Evolutionary conservation across 2,113 vertebrate genomes (phyloP), one percentile per base, ranked within the genome.

Genomic region (Tachuris rubrigastra): DNA sequence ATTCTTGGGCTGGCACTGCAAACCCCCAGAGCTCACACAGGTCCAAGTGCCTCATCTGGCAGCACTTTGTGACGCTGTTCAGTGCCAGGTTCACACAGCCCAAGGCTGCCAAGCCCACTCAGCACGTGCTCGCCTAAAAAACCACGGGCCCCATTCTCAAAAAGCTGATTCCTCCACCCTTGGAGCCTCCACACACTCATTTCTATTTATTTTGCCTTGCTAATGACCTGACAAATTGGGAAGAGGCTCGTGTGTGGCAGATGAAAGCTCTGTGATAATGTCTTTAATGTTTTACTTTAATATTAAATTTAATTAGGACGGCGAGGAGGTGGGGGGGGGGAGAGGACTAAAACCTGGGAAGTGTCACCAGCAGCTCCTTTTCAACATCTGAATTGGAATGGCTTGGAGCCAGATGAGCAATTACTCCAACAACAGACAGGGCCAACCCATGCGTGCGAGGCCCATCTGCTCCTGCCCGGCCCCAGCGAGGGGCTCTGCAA

Each of bases 261-360:
- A 94, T 93, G 72, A 85, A 87, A 90, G 83, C 79, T 67, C 66
- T 39, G 19, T 11, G 27, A 77, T 69, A 87, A 85, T 2, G 42
- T 25, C 79, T 84, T 84, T 30, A 85, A 76, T 79, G 80, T 53
- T 95, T 95, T 65, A 78, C 37, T 92, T 89, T 62, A 71, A 91
- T 90, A 87, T 81, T 91, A 79, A 74, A 93, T 92, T 85, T 90
- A 94, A 96, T 96, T 92, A 96, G 94, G 89, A 58, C 53, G 46
- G 86, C 12, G 15, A 93, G 47, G 68, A 87, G 67, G 17, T 39
- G 67, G 71, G 30, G 46, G 8, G 58, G 35, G 74, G 35, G 74
- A 39, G 35, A 81, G 81, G 92, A 74, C 47, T 28, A 46, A 68
- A 89, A 93, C 56, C 73, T 73, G 73, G 73, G 37, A 66, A 89